Conservation (phyloP, 2,113 vertebrate species). For the Pycnonotus jocosus region DNA sequence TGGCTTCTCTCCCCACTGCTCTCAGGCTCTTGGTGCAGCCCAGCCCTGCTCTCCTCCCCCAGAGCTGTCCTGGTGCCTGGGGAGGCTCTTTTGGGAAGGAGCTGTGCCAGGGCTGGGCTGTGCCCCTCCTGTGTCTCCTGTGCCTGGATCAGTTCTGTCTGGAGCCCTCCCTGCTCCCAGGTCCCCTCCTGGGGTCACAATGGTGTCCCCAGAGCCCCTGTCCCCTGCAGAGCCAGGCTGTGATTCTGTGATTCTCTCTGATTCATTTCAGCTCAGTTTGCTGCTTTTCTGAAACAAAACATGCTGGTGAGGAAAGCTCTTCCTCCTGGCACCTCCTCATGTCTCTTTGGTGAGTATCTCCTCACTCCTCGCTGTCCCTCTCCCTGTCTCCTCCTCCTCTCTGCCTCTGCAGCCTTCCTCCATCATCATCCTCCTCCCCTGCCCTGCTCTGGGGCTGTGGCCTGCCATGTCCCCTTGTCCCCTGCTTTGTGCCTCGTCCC, state of each 20-base stretch:
- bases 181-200: not conserved
- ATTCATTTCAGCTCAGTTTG: slow-evolving; percentile 93
- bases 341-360: slow-evolving; percentile 95
- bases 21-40: not conserved
- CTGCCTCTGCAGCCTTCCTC: not conserved
- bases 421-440: not conserved
- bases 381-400: not conserved
- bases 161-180: not conserved
- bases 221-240: not conserved
- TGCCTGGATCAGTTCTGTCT: accelerated
- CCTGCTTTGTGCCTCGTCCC: not conserved
- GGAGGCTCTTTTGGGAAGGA: not conserved
- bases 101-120: accelerated
- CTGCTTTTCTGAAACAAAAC: slow-evolving; percentile 99
- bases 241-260: slow-evolving; percentile 75
- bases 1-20: no score
- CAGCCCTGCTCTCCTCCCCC: not conserved
- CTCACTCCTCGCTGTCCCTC: not conserved
- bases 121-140: accelerated
- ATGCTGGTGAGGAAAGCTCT: slow-evolving; percentile 98
- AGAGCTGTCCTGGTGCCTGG: accelerated
- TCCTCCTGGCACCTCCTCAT: slow-evolving; percentile 92
- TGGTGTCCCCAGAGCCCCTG: not conserved
- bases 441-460: not conserved
- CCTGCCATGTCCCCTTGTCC: not conserved